phyloP scores from a whole-genome alignment of 2,113 vertebrate genomes.

The Colius striatus region DNA sequence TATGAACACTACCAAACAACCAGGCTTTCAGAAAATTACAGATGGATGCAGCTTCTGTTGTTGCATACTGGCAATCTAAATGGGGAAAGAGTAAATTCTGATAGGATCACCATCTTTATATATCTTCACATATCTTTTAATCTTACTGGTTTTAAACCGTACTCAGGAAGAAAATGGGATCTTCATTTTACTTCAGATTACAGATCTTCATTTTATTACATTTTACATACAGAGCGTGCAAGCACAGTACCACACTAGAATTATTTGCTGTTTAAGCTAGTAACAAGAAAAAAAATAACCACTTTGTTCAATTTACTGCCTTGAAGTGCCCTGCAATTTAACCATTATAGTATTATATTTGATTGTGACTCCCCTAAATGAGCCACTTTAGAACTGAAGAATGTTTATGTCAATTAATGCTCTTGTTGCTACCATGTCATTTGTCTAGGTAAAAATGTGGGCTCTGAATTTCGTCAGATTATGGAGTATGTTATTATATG shows the following conservation, averaged over 20 bases:
- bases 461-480: not conserved
- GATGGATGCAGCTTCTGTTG: not conserved
- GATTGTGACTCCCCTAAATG: not conserved
- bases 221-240: conserved; percentile 26
- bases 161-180: not conserved
- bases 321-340: conserved; percentile 44
- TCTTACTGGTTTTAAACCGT: not conserved
- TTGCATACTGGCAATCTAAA: not conserved
- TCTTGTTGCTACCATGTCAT: not conserved
- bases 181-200: conserved; percentile 21
- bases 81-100: not conserved
- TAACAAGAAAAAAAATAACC: conserved; percentile 22
- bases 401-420: not conserved
- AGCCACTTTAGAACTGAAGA: not conserved
- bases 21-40: not conserved
- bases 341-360: conserved; percentile 22
- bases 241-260: not conserved
- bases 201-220: not conserved
- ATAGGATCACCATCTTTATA: not conserved
- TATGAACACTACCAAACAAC: not conserved
- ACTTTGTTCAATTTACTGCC: conserved; percentile 33
- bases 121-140: conserved; percentile 11
- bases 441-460: not conserved
- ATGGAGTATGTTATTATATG: not conserved
- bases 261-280: conserved; percentile 48